Conservation (phyloP, 1,140 invertebrate species). For the Galendromus occidentalis region DNA sequence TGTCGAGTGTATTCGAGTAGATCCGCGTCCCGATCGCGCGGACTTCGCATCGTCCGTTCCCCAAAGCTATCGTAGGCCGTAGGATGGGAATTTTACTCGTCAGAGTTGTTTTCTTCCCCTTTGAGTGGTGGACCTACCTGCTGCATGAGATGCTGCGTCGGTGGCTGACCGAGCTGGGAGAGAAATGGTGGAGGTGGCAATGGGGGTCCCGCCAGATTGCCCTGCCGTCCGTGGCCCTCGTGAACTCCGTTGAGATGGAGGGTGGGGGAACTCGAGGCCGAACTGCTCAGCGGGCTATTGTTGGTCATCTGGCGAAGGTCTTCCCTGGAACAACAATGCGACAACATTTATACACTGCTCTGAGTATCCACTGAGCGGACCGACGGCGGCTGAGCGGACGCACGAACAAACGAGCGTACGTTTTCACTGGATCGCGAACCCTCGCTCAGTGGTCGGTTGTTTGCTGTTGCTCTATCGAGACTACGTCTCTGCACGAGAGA, state of each 20-base stretch:
- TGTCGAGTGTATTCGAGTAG: too few species aligned
- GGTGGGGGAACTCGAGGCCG: background rate
- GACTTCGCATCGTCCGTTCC: too few species aligned
- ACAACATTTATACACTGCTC: too few species aligned
- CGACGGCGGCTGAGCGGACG: background rate
- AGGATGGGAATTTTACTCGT: too few species aligned
- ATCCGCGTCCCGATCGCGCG: too few species aligned
- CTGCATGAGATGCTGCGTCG: background rate
- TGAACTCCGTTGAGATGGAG: background rate
- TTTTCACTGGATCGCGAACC: too few species aligned
- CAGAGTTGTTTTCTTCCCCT: too few species aligned
- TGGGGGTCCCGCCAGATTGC: background rate
- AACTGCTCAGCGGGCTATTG: constrained; percentile 8
- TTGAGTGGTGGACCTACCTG: background rate
- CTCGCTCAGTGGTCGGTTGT: too few species aligned
- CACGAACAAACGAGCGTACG: too few species aligned
- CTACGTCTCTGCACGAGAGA: too few species aligned
- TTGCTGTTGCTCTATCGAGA: too few species aligned
- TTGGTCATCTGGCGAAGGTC: background rate
- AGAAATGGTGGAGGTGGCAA: constrained; percentile 4
- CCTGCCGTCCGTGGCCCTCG: background rate
- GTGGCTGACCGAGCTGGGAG: background rate
- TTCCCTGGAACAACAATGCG: background rate
- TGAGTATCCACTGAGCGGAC: background rate
- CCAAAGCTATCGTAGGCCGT: too few species aligned